Base-by-base conservation (phyloP, 1,140 invertebrate genomes). In the Habropoda laboriosa region DNA sequence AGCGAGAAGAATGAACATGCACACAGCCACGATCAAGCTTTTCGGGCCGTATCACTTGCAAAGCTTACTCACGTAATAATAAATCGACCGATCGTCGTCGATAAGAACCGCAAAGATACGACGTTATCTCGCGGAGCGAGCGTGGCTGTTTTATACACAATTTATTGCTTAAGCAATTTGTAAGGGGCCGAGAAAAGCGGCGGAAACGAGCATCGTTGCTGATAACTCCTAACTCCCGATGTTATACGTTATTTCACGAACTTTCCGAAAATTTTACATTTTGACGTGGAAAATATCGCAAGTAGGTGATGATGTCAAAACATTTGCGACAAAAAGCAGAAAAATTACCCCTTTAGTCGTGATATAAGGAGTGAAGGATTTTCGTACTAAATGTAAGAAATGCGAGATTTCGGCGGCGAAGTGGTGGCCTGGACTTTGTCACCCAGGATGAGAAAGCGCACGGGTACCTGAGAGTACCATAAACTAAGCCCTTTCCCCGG, bases 101-200 rank as follows among this genome's bases (percentile, higher is more conserved):
- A 92, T 92, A 92, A 90, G 88, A 90, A 87, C 75, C 88, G 85
- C 82, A 90, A 89, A 90, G 90, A 91, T 91, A 91, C 81, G 74
- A 83, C 77, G 85, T 89, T 92, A 92, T 91, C 90, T 83, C 77
- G 79, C 76, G 74, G 58, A 68, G 60, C 79, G 80, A 81, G 82
- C 81, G 53, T 66, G 85, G 67, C 76, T 87, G 85, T 88, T 92
- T 91, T 91, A 89, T 89, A 87, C 86, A 89, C 89, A 90, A 91
- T 92, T 91, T 91, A 91, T 91, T 83, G 90, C 66, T 67, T 79
- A 79, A 79, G 87, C 86, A 90, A 89, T 91, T 91, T 90, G 87
- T 89, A 88, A 88, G 89, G 89, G 89, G 67, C 78, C 78, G 55
- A 85, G 83, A n/a, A 38, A 38, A 32, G 38, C 24, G 40, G 16